Conservation (phyloP, 2,113 vertebrate species). For the Vireo altiloquus region DNA sequence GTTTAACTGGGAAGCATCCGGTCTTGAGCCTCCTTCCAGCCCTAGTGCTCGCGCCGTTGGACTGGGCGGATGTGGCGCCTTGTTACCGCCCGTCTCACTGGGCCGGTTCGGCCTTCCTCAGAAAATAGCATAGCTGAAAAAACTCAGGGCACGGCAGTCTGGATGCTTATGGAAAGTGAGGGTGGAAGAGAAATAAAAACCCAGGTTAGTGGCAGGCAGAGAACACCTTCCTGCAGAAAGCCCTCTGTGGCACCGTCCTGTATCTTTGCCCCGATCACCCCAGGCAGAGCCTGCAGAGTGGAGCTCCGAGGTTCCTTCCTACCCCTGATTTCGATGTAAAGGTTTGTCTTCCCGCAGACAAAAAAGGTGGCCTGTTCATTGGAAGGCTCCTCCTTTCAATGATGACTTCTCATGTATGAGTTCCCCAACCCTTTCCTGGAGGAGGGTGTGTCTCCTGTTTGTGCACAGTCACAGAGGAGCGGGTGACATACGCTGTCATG, state of each 20-base stretch:
- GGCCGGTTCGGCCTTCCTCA: background rate
- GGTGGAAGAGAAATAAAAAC: background rate
- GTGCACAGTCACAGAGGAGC: background rate
- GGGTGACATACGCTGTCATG: background rate
- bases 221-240: background rate
- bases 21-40: background rate
- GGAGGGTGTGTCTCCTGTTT: background rate
- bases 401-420: background rate
- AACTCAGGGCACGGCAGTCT: background rate
- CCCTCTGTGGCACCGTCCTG: rapidly evolving
- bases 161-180: background rate
- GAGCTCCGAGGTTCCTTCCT: background rate
- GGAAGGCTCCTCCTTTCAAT: background rate
- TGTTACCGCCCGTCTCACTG: rapidly evolving
- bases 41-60: background rate
- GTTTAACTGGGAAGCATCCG: background rate
- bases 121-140: background rate
- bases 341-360: background rate
- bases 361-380: background rate
- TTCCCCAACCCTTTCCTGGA: background rate
- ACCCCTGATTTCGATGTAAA: too few relatives aligned
- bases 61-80: background rate
- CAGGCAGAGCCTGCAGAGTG: background rate
- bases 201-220: background rate
- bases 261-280: rapidly evolving